phyloP scores from a whole-genome alignment of 2,113 vertebrate species.

The Cyanistes caeruleus region DNA sequence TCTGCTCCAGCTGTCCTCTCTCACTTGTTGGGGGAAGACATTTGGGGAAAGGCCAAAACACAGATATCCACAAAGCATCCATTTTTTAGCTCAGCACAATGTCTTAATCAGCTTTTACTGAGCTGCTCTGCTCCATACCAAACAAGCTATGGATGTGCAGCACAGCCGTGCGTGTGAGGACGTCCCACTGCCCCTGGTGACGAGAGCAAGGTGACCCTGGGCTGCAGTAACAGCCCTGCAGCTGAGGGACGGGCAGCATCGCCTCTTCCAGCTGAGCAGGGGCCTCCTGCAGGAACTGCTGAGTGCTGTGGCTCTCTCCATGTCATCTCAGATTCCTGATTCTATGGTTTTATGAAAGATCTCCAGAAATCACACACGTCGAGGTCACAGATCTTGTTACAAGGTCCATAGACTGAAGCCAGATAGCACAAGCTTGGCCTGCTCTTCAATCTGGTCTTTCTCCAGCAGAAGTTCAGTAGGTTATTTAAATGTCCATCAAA shows the following conservation, averaged over 20 bases:
- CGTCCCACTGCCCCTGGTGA: not conserved
- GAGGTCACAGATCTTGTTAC: not conserved
- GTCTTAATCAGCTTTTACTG: slow-evolving; percentile 30
- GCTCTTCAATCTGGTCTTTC: not conserved
- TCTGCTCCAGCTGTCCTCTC: slow-evolving; percentile 54
- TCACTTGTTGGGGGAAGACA: slow-evolving; percentile 2
- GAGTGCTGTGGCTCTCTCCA: not conserved
- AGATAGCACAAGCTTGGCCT: not conserved
- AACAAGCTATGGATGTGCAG: not conserved
- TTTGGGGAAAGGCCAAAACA: slow-evolving; percentile 39
- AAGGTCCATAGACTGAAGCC: not conserved
- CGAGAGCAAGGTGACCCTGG: not conserved
- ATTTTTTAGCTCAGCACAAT: slow-evolving; percentile 1
- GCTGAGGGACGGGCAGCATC: not conserved
- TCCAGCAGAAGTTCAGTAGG: not conserved
- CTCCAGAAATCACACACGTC: not conserved
- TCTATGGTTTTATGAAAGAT: not conserved
- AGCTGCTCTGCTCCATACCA: slow-evolving; percentile 7
- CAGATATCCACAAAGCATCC: slow-evolving; percentile 28
- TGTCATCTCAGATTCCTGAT: not conserved
- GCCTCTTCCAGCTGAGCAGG: not conserved
- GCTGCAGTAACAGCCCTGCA: not conserved
- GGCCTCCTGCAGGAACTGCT: not conserved
- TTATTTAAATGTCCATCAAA: not conserved
- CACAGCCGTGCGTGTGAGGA: not conserved